A percentile compares a stretch with the other conserved stretches of the same genome.
phyloP scores from a whole-genome alignment of 2,113 vertebrate species.

The Xenus cinereus region DNA sequence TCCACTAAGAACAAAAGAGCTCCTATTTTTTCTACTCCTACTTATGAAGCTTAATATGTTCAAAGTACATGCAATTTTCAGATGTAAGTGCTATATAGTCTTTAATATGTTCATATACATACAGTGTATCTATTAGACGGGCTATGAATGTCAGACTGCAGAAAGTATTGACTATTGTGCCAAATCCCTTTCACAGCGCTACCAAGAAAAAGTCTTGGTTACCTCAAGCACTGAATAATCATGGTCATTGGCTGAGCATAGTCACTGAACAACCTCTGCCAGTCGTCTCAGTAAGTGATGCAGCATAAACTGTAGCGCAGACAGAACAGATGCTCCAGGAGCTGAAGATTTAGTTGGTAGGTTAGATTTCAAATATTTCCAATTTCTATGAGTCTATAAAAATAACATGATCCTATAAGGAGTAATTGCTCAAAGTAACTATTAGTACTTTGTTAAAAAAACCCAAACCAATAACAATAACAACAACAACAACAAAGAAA shows the following conservation, averaged over 20 bases:
- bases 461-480: background rate
- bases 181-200: background rate
- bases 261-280: background rate
- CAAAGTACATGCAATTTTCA: background rate
- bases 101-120: background rate
- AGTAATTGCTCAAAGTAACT: background rate
- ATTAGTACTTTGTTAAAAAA: background rate
- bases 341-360: background rate
- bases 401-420: background rate
- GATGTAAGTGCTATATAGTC: background rate
- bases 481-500: background rate
- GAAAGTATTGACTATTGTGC: background rate
- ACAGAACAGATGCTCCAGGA: background rate
- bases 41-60: background rate
- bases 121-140: background rate
- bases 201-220: background rate
- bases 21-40: background rate
- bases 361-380: background rate
- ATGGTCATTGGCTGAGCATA: background rate
- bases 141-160: background rate
- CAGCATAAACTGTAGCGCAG: background rate
- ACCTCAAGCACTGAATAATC: background rate
- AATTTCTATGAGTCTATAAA: background rate
- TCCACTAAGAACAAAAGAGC: background rate
- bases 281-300: background rate